A percentile compares a stretch with the other conserved stretches of the same genome.
Conservation (phyloP, 1,140 invertebrate species). For the Caenorhabditis remanei region DNA sequence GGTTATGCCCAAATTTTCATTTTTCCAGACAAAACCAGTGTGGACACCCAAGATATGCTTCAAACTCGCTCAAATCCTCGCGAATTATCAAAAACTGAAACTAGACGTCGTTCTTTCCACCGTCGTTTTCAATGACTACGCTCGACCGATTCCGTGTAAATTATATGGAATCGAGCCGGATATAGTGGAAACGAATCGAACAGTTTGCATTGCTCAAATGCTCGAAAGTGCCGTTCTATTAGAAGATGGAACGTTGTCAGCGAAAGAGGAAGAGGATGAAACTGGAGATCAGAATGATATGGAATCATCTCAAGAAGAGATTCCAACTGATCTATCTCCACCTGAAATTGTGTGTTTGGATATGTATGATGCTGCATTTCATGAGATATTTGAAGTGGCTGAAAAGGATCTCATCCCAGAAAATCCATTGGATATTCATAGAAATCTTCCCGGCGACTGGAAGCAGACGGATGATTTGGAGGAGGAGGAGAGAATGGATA, state of each 20-base stretch:
- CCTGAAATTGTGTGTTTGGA: background rate
- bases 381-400: slow-evolving; percentile 4
- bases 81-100: background rate
- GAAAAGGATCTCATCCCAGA: background rate
- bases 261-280: too few species aligned
- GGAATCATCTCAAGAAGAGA: too few species aligned
- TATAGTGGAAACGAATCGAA: background rate
- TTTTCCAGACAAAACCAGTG: background rate
- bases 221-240: background rate
- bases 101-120: background rate
- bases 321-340: too few species aligned
- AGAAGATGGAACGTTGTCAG: too few species aligned
- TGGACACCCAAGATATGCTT: background rate
- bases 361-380: background rate
- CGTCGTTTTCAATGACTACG: slow-evolving; percentile 28
- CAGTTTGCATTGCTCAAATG: background rate
- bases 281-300: too few species aligned
- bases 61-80: background rate
- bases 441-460: background rate
- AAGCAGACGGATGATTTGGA: background rate
- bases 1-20: background rate
- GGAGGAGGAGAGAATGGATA: too few species aligned
- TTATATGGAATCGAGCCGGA: background rate
- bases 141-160: background rate
- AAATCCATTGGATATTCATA: background rate